These are phyloP conservation scores for Tetrao urogallus DNA, from an alignment of 2,113 vertebrate species.

Conservation along the genomic window DNA sequence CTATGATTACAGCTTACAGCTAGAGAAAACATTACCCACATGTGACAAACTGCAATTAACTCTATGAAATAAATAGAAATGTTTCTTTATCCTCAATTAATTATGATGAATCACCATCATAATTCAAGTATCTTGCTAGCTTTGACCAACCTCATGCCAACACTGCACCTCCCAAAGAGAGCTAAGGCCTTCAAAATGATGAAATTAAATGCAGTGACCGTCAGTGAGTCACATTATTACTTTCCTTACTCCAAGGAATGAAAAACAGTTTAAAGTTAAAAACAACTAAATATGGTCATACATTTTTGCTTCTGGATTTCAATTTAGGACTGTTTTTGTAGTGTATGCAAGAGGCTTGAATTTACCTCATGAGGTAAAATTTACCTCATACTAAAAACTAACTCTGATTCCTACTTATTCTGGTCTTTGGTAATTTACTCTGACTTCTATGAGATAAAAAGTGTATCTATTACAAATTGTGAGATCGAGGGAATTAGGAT, in stretches of 20 bases:
- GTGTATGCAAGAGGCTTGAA: not conserved
- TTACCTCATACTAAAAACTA: not conserved
- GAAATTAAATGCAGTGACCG: not conserved
- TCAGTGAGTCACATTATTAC: not conserved
- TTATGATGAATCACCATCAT: too few species aligned
- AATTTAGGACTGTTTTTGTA: not conserved
- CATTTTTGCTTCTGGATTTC: not conserved
- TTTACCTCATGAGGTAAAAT: not conserved
- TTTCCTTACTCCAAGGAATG: not conserved
- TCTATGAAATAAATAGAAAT: not conserved
- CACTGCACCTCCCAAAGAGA: not conserved
- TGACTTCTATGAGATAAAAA: not conserved
- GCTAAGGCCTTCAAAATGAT: not conserved
- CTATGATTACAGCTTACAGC: not conserved
- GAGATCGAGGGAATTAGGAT: not conserved
- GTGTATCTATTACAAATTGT: not conserved
- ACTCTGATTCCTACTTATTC: too few species aligned
- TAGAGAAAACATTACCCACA: not conserved
- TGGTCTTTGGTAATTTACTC: not conserved
- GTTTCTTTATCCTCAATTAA: not conserved
- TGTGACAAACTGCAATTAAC: not conserved
- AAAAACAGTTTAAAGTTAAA: not conserved
- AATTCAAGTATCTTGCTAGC: not conserved
- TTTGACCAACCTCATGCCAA: not conserved
- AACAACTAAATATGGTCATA: not conserved